Percentiles rank a stretch among this genome's conserved stretches.
These are phyloP conservation scores for Cordylochernes scorpioides DNA, from an alignment of 2,888 invertebrate species.

Conservation along the genomic window DNA sequence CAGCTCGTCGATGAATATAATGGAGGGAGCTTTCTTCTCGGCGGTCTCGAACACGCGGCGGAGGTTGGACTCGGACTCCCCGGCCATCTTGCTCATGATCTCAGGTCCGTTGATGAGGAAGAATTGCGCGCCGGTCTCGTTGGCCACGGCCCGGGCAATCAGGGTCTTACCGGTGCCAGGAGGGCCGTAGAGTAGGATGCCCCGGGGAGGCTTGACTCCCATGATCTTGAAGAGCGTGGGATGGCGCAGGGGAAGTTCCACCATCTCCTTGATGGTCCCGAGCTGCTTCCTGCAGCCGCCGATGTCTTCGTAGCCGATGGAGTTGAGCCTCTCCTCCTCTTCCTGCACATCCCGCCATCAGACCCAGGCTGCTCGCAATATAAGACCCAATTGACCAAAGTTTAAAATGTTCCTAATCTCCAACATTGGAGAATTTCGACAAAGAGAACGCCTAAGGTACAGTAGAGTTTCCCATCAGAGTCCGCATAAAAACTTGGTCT, in stretches of 20 bases:
- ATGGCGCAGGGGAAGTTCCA: slow-evolving; percentile 85
- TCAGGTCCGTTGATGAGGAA: slow-evolving; percentile 90
- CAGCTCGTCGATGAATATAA: slow-evolving; percentile 96
- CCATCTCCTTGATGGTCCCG: slow-evolving; percentile 99
- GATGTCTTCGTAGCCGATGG: slow-evolving; percentile 95
- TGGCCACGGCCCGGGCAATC: slow-evolving; percentile 93
- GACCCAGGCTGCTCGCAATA: too few species aligned
- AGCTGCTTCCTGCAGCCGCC: slow-evolving; percentile 95
- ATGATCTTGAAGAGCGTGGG: slow-evolving; percentile 97
- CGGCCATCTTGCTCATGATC: slow-evolving; percentile 97
- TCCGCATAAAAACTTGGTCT: too few species aligned
- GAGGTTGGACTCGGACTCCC: slow-evolving; percentile 93
- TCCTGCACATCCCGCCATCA: too few species aligned
- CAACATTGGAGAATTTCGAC: too few species aligned
- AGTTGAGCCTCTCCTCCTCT: slow-evolving; percentile 85
- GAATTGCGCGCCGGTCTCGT: slow-evolving; percentile 98
- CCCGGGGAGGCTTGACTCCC: slow-evolving; percentile 85
- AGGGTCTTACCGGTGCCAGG: slow-evolving; percentile 69
- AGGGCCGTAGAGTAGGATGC: slow-evolving; percentile 74
- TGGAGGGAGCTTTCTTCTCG: slow-evolving; percentile 95
- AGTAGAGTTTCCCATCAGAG: too few species aligned
- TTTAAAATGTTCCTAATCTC: too few species aligned
- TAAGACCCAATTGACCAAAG: too few species aligned
- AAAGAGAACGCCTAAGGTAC: too few species aligned
- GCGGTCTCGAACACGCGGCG: slow-evolving; percentile 98